Percentiles rank a stretch among this genome's conserved stretches.
Conservation (phyloP, 2,797 vertebrate species). For the Acropternis orthonyx region DNA sequence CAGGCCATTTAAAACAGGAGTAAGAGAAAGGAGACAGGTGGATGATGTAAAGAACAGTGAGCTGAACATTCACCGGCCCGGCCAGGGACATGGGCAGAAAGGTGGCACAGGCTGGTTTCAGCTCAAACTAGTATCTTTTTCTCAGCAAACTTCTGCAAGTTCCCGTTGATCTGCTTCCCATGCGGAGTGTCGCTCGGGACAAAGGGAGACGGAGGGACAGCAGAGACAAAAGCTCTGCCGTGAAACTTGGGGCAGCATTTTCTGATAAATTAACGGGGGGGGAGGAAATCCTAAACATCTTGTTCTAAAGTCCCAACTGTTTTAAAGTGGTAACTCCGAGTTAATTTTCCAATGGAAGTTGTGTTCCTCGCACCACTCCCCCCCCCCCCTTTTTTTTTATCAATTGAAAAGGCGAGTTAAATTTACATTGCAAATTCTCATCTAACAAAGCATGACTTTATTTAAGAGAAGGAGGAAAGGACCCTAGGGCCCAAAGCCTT, state of each 20-base stretch:
- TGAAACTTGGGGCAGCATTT: background rate
- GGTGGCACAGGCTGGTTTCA: background rate
- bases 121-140: background rate
- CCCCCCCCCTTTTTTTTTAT: background rate
- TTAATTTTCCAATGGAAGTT: background rate
- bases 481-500: background rate
- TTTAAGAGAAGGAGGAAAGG: background rate
- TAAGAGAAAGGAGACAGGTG: constrained; percentile 16
- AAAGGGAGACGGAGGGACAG: background rate
- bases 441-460: background rate
- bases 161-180: background rate
- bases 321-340: background rate
- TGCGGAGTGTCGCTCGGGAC: constrained; percentile 23
- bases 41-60: background rate
- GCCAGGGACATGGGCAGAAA: background rate
- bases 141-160: background rate
- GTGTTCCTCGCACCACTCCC: background rate
- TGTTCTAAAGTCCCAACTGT: background rate
- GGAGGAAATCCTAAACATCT: background rate
- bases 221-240: constrained; percentile 44
- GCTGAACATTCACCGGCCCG: background rate
- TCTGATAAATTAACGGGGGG: background rate
- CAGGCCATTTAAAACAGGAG: background rate
- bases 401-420: background rate
- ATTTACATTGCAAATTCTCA: constrained; percentile 6